These are phyloP conservation scores for Pseudomyrmex concolor DNA, from an alignment of 1,140 invertebrate genomes.

Conservation along the genomic window DNA sequence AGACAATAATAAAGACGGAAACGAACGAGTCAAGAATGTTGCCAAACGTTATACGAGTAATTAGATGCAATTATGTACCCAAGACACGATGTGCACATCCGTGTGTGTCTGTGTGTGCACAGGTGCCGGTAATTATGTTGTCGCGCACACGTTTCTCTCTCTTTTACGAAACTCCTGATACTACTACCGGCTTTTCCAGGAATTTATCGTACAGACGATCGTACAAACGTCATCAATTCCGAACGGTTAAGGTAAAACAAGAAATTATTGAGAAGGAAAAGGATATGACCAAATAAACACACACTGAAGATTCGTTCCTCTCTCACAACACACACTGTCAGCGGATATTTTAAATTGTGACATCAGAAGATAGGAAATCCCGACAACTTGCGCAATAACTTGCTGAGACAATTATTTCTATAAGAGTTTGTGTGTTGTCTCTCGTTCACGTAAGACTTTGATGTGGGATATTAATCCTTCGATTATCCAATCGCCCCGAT, in stretches of 20 bases:
- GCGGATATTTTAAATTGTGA: not conserved
- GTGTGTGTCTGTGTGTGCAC: not conserved
- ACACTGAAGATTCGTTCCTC: slow-evolving; percentile 9
- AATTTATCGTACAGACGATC: slow-evolving; percentile 3
- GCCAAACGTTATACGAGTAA: slow-evolving; percentile 28
- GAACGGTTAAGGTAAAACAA: not conserved
- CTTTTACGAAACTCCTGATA: slow-evolving; percentile 1
- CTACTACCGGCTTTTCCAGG: slow-evolving; percentile 31
- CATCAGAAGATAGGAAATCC: slow-evolving; percentile 4
- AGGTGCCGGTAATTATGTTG: slow-evolving; percentile 34
- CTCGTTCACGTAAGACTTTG: too few species aligned
- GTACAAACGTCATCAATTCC: slow-evolving; percentile 25
- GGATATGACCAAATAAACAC: not conserved
- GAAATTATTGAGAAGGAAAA: not conserved
- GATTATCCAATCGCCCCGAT: too few species aligned
- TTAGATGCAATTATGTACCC: slow-evolving; percentile 41
- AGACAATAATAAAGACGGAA: not conserved
- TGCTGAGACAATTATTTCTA: not conserved
- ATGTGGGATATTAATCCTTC: too few species aligned
- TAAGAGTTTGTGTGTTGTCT: too few species aligned
- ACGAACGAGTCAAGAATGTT: slow-evolving; percentile 29
- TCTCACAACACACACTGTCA: not conserved
- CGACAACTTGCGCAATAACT: not conserved
- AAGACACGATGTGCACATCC: slow-evolving; percentile 17
- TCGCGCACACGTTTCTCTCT: slow-evolving; percentile 7